Evolutionary conservation across 2,797 vertebrate genomes (phyloP).

Genomic region (Poecilia velifera): DNA sequence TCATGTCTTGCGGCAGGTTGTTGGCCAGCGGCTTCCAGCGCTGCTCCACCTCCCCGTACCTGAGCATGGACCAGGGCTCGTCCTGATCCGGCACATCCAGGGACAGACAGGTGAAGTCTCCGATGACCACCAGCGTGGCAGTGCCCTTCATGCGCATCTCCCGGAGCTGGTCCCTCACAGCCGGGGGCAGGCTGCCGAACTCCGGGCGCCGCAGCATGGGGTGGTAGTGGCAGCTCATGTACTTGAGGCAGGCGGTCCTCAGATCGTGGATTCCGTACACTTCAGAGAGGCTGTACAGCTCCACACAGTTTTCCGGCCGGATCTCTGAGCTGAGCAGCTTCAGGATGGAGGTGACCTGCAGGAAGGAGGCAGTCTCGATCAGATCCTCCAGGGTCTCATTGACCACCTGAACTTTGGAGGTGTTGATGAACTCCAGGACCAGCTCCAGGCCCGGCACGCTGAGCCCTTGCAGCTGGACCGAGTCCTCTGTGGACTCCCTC

Average conservation of each 20-base stretch:
- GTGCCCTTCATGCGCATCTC: conserved; percentile 89
- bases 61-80: conserved; percentile 88
- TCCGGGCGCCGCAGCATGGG: conserved; percentile 86
- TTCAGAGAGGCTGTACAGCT: conserved; percentile 89
- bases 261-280: conserved; percentile 91
- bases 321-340: conserved; percentile 88
- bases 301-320: conserved; percentile 88
- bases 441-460: conserved; percentile 90
- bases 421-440: conserved; percentile 93
- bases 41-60: conserved; percentile 86
- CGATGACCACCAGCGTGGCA: conserved; percentile 87
- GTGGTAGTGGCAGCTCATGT: conserved; percentile 90
- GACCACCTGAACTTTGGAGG: conserved; percentile 85
- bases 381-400: conserved; percentile 88
- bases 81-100: conserved; percentile 80
- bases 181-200: conserved; percentile 78
- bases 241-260: conserved; percentile 85
- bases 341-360: conserved; percentile 92
- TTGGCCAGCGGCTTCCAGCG: conserved; percentile 89
- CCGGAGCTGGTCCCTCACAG: conserved; percentile 80
- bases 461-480: conserved; percentile 89
- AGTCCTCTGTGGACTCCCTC: conserved; percentile 88
- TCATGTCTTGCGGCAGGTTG: conserved; percentile 88
- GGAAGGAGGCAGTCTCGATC: conserved; percentile 91
- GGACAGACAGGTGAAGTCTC: conserved; percentile 84